These are phyloP conservation scores for Odontesthes bonariensis DNA, from an alignment of 2,113 vertebrate species.

Conservation along the genomic window DNA sequence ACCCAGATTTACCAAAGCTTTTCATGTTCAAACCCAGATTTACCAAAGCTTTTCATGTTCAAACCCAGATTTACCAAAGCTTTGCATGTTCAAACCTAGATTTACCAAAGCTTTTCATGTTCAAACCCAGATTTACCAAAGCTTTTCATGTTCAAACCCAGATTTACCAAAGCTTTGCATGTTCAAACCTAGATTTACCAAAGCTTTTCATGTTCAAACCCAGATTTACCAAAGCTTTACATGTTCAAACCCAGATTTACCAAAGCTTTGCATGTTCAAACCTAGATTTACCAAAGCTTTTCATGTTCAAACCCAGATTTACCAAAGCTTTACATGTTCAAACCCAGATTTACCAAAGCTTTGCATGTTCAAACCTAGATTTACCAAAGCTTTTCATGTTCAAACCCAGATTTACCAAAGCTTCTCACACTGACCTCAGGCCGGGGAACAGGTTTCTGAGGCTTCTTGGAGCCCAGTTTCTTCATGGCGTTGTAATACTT, in stretches of 20 bases:
- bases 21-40: not conserved
- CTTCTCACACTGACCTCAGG: conserved; percentile 86
- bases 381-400: not conserved
- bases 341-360: not conserved
- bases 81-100: not conserved
- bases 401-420: no score
- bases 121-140: no score
- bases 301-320: no score
- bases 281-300: not conserved
- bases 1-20: not conserved
- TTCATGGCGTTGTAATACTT: conserved; percentile 99
- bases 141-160: not conserved
- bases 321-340: no score
- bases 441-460: conserved; percentile 93
- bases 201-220: not conserved
- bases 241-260: not conserved
- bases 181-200: not conserved
- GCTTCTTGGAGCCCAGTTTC: conserved; percentile 95
- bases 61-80: not conserved
- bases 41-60: not conserved
- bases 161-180: not conserved
- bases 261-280: not conserved
- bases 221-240: no score
- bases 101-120: not conserved
- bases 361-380: not conserved